Conservation (phyloP, 2,797 vertebrate genomes). For the Jordanella pulchra region DNA sequence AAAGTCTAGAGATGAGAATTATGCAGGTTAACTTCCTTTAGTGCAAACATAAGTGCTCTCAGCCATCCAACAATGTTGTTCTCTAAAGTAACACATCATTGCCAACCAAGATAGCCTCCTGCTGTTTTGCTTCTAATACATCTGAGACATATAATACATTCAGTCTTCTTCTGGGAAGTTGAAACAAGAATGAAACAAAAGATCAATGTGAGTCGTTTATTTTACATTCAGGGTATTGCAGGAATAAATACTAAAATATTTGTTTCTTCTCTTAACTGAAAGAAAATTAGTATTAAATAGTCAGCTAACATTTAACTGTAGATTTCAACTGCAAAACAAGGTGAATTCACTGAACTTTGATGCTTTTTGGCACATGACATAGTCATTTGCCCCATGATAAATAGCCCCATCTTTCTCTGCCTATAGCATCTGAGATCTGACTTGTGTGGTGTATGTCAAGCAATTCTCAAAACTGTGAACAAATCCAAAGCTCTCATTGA, state of each 20-base stretch:
- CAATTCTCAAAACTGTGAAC: conserved; percentile 48
- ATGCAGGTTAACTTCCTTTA: conserved; percentile 48
- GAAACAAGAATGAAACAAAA: conserved; percentile 12
- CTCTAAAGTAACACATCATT: conserved; percentile 49
- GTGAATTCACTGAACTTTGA: conserved; percentile 8
- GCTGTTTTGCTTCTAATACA: conserved; percentile 29
- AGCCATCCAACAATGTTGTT: conserved; percentile 50
- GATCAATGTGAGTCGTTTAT: conserved; percentile 19
- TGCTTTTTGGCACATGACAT: conserved; percentile 37
- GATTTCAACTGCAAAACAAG: conserved; percentile 5
- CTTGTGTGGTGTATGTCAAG: conserved; percentile 52
- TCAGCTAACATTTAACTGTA: background rate
- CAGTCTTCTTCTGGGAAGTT: conserved; percentile 32
- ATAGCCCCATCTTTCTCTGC: conserved; percentile 24
- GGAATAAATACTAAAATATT: conserved; percentile 5
- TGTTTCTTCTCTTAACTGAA: background rate
- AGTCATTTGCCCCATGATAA: conserved; percentile 40
- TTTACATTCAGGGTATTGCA: background rate
- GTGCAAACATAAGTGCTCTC: conserved; percentile 60
- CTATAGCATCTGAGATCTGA: conserved; percentile 41
- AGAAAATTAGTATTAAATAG: background rate
- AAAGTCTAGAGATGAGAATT: conserved; percentile 34
- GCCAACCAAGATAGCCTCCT: conserved; percentile 20
- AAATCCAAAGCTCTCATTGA: conserved; percentile 66
- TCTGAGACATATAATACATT: conserved; percentile 52